These are phyloP conservation scores for Drosophila longiperda DNA, from an alignment of 2,888 invertebrate genomes.

Conservation along the genomic window DNA sequence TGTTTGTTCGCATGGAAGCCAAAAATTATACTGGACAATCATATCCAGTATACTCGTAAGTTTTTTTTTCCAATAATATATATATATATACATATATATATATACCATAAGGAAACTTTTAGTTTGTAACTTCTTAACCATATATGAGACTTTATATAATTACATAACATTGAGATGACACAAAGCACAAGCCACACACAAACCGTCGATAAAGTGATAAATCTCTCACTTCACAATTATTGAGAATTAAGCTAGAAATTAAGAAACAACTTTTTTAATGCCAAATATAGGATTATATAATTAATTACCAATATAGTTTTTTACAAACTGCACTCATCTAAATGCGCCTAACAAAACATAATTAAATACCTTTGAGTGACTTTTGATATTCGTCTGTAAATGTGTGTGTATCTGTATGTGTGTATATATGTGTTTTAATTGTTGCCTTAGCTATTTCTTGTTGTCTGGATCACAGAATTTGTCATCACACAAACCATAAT, in stretches of 20 bases:
- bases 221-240: constrained; percentile 38
- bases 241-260: constrained; percentile 57
- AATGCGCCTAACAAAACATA: constrained; percentile 6
- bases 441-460: constrained; percentile 49
- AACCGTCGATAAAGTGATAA: constrained; percentile 37
- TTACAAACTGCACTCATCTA: constrained; percentile 6
- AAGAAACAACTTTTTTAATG: constrained; percentile 3
- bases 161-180: constrained; percentile 52
- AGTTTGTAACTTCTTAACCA: constrained; percentile 24
- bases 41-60: constrained; percentile 21
- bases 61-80: constrained; percentile 22
- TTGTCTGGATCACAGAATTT: constrained; percentile 85
- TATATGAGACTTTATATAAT: constrained; percentile 16
- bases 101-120: constrained; percentile 22
- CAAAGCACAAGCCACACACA: constrained; percentile 55
- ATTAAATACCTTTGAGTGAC: neutral
- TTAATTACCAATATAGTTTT: constrained; percentile 9
- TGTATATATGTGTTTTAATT: constrained; percentile 32
- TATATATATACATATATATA: neutral
- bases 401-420: neutral
- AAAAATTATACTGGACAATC: constrained; percentile 38
- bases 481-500: constrained; percentile 84
- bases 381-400: constrained; percentile 3
- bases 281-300: constrained; percentile 11
- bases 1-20: constrained; percentile 57